Evolutionary conservation across 1,140 invertebrate genomes (phyloP), one percentile per base, ranked within the genome.

Genomic region (Megalopta genalis): DNA sequence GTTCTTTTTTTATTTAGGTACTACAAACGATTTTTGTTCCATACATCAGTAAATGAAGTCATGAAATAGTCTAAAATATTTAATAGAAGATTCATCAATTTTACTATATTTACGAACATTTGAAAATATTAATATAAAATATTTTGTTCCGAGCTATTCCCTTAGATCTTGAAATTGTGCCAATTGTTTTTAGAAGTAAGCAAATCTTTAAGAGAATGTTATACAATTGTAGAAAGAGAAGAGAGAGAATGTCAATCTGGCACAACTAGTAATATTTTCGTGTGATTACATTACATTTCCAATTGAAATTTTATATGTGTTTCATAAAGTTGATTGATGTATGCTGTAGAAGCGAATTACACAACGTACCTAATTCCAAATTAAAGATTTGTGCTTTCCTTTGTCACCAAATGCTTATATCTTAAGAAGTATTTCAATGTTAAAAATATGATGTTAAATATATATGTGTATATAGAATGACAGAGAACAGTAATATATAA

Each of bases 221-320:
- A 46, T 54, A n/a, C 49, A 5, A 65, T 54, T 46, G 54, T n/a
- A 8, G 27, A 32, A 46, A 14, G 12, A 21, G 10, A 14, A 62
- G n/a, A n/a, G n/a, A n/a, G n/a, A n/a, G 18, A 60, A 77, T 77
- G 76, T 81, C 62, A 52, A 42, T 57, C 37, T 77, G 80, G 80
- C 84, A 85, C 76, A 82, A 82, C 64, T 73, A 78, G 42, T 67
- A 49, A 7, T 80, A 85, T 79, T 37, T 74, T 66, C 64, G 49
- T 75, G 65, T 80, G 72, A 74, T 65, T 71, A 63, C 46, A 73
- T 85, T 80, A 80, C 70, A 68, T 77, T 70, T 59, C 63, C 66
- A 83, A 49, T 67, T 65, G 60, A 52, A 42, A 63, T 32, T 39
- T 68, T 73, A 52, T 52, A 23, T 73, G 66, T 73, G 10, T 77